Evolutionary conservation across 2,113 vertebrate species (phyloP).

Genomic region (Anthoscopus minutus): DNA sequence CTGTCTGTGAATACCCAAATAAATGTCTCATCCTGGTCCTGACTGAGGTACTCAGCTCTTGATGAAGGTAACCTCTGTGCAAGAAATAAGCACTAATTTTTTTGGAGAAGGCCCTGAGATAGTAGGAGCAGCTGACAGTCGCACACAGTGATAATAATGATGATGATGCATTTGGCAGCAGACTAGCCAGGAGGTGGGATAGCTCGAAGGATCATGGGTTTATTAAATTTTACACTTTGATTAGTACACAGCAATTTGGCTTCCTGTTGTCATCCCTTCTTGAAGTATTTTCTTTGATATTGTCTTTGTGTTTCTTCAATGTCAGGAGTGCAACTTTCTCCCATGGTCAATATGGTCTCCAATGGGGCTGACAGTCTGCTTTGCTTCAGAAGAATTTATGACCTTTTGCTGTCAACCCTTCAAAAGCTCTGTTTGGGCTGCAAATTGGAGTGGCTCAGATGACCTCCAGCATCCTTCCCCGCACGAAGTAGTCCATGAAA

Average conservation of each 20-base stretch:
- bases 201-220: not conserved
- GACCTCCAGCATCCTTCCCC: not conserved
- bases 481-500: not conserved
- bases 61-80: not conserved
- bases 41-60: not conserved
- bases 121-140: not conserved
- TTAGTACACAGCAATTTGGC: not conserved
- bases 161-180: not conserved
- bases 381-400: not conserved
- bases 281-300: not conserved
- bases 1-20: not conserved
- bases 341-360: not conserved
- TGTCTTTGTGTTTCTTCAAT: not conserved
- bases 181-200: not conserved
- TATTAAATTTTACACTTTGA: not conserved
- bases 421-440: not conserved
- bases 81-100: not conserved
- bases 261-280: not conserved
- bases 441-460: not conserved
- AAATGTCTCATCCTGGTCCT: not conserved
- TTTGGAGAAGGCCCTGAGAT: not conserved
- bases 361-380: not conserved
- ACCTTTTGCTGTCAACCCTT: not conserved
- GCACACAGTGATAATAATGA: not conserved
- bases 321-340: not conserved